Evolutionary conservation across 2,797 vertebrate genomes (phyloP), one percentile per base, ranked within the genome.

Genomic region (Ceryle rudis): DNA sequence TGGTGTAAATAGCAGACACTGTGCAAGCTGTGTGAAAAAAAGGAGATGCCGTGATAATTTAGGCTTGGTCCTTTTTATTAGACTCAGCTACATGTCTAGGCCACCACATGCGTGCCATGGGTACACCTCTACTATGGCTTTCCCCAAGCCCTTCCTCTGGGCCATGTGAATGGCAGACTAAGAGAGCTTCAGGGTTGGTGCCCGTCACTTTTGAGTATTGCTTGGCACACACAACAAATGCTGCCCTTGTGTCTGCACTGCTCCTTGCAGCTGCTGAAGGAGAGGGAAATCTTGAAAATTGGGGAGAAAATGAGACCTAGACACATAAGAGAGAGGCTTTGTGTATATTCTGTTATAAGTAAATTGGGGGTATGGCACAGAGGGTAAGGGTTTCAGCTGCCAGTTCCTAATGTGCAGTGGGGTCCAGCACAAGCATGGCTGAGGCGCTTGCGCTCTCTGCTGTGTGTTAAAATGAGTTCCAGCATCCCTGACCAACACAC

Each of bases 81-180:
- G 37, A 33, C 65, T 91, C 28, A n/a, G 70, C 70, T 81, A 23
- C 9, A 0, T 8, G 28, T 25, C 19, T 22, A 8, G 33, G 26
- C 33, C n/a, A 10, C 33, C 18, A 31, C 1, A 0, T 20, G 11
- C 10, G 26, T 75, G 52, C 69, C 9, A 3, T 3, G 39, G 46
- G 26, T 49, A 9, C 47, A 6, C 29, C 9, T 13, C 52, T 47
- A 18, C 77, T 54, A 10, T 0, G 0, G 44, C 51, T 37, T 67
- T 67, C 28, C 42, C 60, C 14, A 33, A 6, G 8, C 15, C 18
- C 33, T 58, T 41, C 44, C 18, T 74, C 60, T 22, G 26, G 72
- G 62, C 55, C 35, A 6, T 0, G 1, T 1, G 1, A n/a, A 55
- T 17, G 13, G 15, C 60, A 55, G 65, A 10, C 5, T 29, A 11